These are phyloP conservation scores for Callinectes sapidus DNA, from an alignment of 2,888 invertebrate genomes.

Conservation along the genomic window DNA sequence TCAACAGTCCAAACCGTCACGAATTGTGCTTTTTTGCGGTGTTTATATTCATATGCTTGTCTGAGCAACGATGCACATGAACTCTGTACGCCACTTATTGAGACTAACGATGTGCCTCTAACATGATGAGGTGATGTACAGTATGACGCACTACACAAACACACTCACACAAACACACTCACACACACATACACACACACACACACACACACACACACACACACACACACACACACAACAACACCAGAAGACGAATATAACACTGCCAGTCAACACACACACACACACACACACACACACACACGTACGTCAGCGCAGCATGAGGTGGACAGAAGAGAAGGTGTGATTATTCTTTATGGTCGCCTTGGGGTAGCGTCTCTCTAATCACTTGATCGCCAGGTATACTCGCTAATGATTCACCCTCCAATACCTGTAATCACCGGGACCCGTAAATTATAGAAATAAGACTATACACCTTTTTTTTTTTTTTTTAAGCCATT, in stretches of 20 bases:
- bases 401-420: neutral
- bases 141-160: too few species aligned
- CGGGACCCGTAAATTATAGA: neutral
- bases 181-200: neutral
- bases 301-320: neutral
- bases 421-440: neutral
- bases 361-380: neutral
- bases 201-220: slow-evolving; percentile 1
- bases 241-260: too few species aligned
- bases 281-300: slow-evolving; percentile 36
- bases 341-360: slow-evolving; percentile 10
- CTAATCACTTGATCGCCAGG: neutral
- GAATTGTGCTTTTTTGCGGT: too few species aligned
- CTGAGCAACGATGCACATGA: too few species aligned
- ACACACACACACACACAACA: slow-evolving; percentile 11
- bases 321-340: neutral
- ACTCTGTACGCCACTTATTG: too few species aligned
- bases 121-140: too few species aligned
- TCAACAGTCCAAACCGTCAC: too few species aligned
- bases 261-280: too few species aligned
- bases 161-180: too few species aligned
- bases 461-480: neutral
- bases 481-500: too few species aligned
- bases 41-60: too few species aligned
- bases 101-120: too few species aligned